phyloP scores from a whole-genome alignment of 2,113 vertebrate species.

The Casuarius casuarius region DNA sequence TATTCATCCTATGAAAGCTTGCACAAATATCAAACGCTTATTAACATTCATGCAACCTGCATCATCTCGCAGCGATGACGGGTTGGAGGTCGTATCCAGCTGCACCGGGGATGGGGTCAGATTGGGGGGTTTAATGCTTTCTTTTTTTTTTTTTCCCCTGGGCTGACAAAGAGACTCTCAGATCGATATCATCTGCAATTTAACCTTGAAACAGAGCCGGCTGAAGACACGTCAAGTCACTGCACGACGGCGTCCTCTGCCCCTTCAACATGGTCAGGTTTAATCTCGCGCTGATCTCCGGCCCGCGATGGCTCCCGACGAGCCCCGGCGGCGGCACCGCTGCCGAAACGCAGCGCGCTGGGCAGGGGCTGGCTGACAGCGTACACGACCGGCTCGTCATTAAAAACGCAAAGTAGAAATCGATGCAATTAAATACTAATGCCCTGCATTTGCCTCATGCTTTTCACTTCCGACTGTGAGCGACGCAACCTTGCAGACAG shows the following conservation, averaged over 20 bases:
- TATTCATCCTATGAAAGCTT: constrained; percentile 43
- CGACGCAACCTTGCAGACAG: background rate
- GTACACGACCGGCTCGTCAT: background rate
- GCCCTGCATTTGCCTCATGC: background rate
- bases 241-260: background rate
- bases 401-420: constrained; percentile 19
- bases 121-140: background rate
- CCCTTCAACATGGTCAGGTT: background rate
- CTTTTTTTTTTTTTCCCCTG: background rate
- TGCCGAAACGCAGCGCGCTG: background rate
- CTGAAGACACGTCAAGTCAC: background rate
- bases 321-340: background rate
- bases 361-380: background rate
- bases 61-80: constrained; percentile 1
- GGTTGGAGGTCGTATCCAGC: constrained; percentile 1
- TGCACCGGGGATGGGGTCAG: background rate
- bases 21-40: constrained; percentile 34
- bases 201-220: background rate
- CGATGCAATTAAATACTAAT: constrained; percentile 13
- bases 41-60: constrained; percentile 23
- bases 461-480: background rate
- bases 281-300: background rate
- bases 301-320: background rate
- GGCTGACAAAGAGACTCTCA: background rate
- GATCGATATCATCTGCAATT: background rate